Conservation (phyloP, 2,113 vertebrate genomes). For the Hassar affinis region DNA sequence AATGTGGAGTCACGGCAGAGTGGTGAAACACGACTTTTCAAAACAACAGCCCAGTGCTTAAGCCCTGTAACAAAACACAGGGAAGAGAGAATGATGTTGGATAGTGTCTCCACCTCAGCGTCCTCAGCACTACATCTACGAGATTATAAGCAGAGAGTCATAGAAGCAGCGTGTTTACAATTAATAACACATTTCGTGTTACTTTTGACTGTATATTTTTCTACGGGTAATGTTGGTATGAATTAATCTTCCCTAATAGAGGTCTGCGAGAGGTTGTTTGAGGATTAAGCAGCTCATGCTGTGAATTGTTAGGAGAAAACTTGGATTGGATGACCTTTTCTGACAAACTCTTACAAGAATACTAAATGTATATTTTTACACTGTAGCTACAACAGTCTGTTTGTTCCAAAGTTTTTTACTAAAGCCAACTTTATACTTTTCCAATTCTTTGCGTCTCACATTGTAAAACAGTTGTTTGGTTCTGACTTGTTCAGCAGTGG, state of each 20-base stretch:
- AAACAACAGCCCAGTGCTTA: slow-evolving; percentile 18
- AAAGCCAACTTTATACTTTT: not conserved
- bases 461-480: not conserved
- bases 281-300: not conserved
- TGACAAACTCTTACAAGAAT: not conserved
- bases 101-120: not conserved
- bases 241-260: slow-evolving; percentile 17
- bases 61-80: slow-evolving; percentile 29
- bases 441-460: not conserved
- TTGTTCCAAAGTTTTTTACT: not conserved
- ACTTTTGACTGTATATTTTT: slow-evolving; percentile 14
- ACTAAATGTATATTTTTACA: not conserved
- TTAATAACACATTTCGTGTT: not conserved
- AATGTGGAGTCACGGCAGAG: not conserved
- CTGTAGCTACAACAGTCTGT: not conserved
- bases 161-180: not conserved
- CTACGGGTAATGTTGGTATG: not conserved
- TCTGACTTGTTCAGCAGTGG: not conserved
- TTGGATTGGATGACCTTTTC: not conserved
- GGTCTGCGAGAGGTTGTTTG: not conserved
- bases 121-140: not conserved
- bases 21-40: slow-evolving; percentile 29
- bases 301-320: not conserved
- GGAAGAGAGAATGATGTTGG: slow-evolving; percentile 8
- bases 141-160: not conserved